These are phyloP conservation scores for Platycercus adscitus DNA, from an alignment of 2,113 vertebrate genomes.

Conservation along the genomic window DNA sequence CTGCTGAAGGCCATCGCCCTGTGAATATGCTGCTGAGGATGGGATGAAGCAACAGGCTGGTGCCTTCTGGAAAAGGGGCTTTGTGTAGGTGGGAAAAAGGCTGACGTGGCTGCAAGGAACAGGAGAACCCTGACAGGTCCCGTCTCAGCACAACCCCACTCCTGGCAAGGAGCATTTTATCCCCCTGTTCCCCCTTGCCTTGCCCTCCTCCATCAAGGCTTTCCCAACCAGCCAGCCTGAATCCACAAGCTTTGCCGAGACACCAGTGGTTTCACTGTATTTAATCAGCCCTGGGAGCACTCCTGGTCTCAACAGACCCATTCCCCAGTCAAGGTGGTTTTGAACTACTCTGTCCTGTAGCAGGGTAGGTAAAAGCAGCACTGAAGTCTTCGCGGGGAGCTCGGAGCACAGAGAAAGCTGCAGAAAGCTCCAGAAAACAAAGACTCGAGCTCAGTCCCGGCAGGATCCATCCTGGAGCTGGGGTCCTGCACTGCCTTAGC, in stretches of 20 bases:
- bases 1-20: fast-evolving
- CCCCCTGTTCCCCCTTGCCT: neutral
- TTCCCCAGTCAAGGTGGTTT: neutral
- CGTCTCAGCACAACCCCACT: fast-evolving
- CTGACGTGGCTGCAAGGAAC: neutral
- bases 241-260: fast-evolving
- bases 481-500: neutral
- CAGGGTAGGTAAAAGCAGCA: neutral
- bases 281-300: neutral
- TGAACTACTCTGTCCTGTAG: fast-evolving
- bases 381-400: neutral
- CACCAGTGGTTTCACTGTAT: neutral
- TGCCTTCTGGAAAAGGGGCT: fast-evolving
- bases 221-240: neutral
- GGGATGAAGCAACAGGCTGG: neutral
- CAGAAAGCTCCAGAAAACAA: neutral
- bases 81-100: neutral
- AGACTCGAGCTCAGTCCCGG: neutral
- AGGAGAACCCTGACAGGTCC: neutral
- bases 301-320: neutral
- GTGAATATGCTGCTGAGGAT: fast-evolving
- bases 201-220: neutral
- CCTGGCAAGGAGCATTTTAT: neutral
- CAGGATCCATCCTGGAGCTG: fast-evolving
- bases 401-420: neutral